Evolutionary conservation across 2,797 vertebrate genomes (phyloP).

Genomic region (Benthosema pterotum): DNA sequence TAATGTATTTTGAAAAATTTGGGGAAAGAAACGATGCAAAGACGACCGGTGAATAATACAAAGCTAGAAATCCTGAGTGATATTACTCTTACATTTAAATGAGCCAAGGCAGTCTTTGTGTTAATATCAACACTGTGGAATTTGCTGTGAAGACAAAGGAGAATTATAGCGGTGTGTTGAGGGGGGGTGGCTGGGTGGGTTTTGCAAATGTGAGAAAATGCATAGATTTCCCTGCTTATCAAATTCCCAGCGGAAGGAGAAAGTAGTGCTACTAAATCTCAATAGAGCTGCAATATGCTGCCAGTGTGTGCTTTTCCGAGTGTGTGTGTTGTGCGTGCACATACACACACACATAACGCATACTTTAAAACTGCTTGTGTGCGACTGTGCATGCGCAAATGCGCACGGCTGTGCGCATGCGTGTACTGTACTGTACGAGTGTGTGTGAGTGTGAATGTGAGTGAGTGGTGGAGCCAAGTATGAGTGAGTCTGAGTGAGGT

Average conservation of each 20-base stretch:
- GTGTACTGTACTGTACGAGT: not conserved
- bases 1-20: too few relatives aligned
- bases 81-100: too few relatives aligned
- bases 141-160: too few relatives aligned
- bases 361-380: not conserved
- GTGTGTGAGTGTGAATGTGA: not conserved
- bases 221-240: slow-evolving; percentile 66
- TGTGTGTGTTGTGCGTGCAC: not conserved
- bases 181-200: not conserved
- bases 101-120: too few relatives aligned
- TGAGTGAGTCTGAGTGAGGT: slow-evolving; percentile 43
- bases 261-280: slow-evolving; percentile 58
- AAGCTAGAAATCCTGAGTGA: too few relatives aligned
- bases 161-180: not conserved
- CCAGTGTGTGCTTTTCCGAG: not conserved
- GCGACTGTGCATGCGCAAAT: not conserved
- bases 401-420: not conserved
- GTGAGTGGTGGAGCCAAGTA: slow-evolving; percentile 2
- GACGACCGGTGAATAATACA: slow-evolving; percentile 18
- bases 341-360: not conserved
- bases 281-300: slow-evolving; percentile 63
- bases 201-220: slow-evolving; percentile 53
- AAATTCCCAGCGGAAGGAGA: slow-evolving; percentile 63
- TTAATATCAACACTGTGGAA: too few relatives aligned
- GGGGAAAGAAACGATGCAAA: slow-evolving; percentile 24